Base-by-base conservation (phyloP, 2,797 vertebrate genomes). In the Hydrolagus colliei region DNA sequence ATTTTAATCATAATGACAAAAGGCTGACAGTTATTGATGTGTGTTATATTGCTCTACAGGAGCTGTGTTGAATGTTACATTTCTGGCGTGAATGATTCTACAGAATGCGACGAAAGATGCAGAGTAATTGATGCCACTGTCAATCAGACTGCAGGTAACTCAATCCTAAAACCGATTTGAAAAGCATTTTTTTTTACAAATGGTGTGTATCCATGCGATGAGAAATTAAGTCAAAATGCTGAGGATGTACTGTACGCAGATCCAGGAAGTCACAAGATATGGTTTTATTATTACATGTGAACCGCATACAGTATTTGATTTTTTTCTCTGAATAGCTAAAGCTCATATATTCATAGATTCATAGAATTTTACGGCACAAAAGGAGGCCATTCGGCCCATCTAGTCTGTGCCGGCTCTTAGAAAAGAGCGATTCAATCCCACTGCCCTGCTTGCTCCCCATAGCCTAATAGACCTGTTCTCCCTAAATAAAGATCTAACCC, bases 1-100 rank as follows among this genome's bases (percentile, higher is more conserved):
- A 0, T 65, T 65, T 79, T 79, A 79, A 16, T 79, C n/a, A 32
- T 16, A 63, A 22, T 14, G n/a, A 79, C n/a, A 80, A 85, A 79
- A 71, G 76, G 14, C 86, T 88, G 88, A 86, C 72, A 75, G 86
- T 86, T 89, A 89, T 89, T 91, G 89, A 92, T 92, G 76, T 90
- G 85, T 86, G 22, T 89, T 92, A 87, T 89, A 90, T 93, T 88
- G 73, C 89, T 91, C 88, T 85, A 41, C 92, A 99, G 98, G 93
- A 92, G 90, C 92, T 99, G 98, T 89, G 93, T 97, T 74, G 97
- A 98, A 92, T 99, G 97, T 91, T 92, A 98, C 89, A 92, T 98
- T 87, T 94, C 95, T 90, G 92, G 91, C 0, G 87, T 94, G 20
- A 92, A 92, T 27, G 91, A 90, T 87, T 82, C 92, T 73, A 86